These are phyloP conservation scores for Tenthredo mesomela DNA, from an alignment of 2,888 invertebrate genomes.

Conservation along the genomic window DNA sequence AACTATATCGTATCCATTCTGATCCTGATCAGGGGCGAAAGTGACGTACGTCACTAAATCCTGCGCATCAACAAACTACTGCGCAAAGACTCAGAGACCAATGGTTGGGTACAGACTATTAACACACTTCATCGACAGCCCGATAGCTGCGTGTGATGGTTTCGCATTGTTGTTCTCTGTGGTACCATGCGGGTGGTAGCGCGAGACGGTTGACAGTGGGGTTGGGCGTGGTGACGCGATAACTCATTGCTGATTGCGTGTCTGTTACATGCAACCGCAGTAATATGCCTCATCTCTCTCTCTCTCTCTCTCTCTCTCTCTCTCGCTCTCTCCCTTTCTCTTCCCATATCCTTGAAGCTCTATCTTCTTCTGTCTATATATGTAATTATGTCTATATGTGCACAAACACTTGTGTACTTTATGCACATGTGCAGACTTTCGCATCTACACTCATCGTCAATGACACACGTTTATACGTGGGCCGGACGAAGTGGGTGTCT, in stretches of 20 bases:
- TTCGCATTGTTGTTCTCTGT: slow-evolving; percentile 69
- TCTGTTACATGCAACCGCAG: slow-evolving; percentile 75
- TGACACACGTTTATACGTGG: background rate
- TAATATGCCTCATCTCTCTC: slow-evolving; percentile 24
- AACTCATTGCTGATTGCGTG: slow-evolving; percentile 78
- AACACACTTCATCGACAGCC: slow-evolving; percentile 77
- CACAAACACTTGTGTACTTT: background rate
- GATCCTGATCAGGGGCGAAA: background rate
- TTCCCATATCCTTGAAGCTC: background rate
- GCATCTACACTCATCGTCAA: background rate
- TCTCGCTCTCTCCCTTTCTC: background rate
- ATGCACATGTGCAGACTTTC: background rate
- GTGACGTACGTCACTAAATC: background rate
- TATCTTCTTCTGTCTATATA: slow-evolving; percentile 11
- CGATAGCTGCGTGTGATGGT: slow-evolving; percentile 75
- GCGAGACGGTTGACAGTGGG: slow-evolving; percentile 66
- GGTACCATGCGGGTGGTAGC: slow-evolving; percentile 54
- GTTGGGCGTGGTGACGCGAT: slow-evolving; percentile 73
- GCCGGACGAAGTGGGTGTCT: background rate
- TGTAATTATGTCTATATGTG: background rate
- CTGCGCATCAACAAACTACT: background rate
- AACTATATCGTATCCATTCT: background rate
- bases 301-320: background rate
- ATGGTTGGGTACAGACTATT: slow-evolving; percentile 68
- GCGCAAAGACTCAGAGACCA: slow-evolving; percentile 39